These are phyloP conservation scores for Malthinus seriepunctatus DNA, from an alignment of 2,888 invertebrate species.

Conservation along the genomic window DNA sequence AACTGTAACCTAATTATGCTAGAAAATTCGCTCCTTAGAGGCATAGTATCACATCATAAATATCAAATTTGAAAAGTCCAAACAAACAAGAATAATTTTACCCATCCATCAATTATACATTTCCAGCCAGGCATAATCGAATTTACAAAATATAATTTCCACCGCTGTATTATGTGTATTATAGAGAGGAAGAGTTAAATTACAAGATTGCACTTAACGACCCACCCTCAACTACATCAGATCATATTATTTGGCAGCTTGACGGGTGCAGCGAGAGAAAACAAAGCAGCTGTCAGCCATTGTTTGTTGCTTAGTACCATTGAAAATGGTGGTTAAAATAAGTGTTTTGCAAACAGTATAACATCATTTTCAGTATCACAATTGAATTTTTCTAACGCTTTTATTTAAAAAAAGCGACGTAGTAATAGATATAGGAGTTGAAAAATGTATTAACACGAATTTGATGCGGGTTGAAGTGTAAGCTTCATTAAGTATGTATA, in stretches of 20 bases:
- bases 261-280: slow-evolving; percentile 38
- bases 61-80: too few species aligned
- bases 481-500: slow-evolving; percentile 3
- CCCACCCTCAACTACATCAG: slow-evolving; percentile 22
- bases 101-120: too few species aligned
- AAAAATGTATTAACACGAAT: not conserved
- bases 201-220: slow-evolving; percentile 13
- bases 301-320: slow-evolving; percentile 18
- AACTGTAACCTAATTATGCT: too few species aligned
- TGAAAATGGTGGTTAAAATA: not conserved
- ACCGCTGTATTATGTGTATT: not conserved
- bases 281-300: slow-evolving; percentile 39
- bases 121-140: too few species aligned
- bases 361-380: not conserved
- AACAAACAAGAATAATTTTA: too few species aligned
- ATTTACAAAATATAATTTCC: too few species aligned
- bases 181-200: slow-evolving; percentile 6
- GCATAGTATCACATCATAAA: too few species aligned
- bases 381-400: not conserved
- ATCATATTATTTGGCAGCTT: slow-evolving; percentile 38
- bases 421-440: too few species aligned
- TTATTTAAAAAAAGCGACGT: too few species aligned
- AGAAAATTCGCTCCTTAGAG: too few species aligned
- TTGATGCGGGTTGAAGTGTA: not conserved
- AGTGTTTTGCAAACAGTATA: not conserved